phyloP scores from a whole-genome alignment of 1,140 invertebrate species.

The Chironomus tepperi region DNA sequence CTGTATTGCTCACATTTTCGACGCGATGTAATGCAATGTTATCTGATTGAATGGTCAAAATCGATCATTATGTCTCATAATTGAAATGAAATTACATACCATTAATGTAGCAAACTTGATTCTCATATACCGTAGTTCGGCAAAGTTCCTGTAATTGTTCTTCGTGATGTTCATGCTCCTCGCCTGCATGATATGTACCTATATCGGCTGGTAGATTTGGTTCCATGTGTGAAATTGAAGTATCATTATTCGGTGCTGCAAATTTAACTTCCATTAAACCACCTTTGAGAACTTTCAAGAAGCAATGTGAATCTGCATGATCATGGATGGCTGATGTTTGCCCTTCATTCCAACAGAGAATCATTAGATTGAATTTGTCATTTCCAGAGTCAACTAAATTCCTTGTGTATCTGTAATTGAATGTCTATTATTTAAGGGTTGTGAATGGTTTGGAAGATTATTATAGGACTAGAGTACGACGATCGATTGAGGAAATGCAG shows the following conservation, averaged over 20 bases:
- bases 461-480: no score
- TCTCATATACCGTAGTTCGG: slow-evolving; percentile 52
- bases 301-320: slow-evolving; percentile 92
- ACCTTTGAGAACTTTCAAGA: slow-evolving; percentile 85
- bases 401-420: slow-evolving; percentile 73
- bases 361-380: slow-evolving; percentile 95
- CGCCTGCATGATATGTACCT: slow-evolving; percentile 24
- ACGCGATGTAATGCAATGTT: slow-evolving; percentile 89
- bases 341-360: slow-evolving; percentile 94
- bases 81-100: slow-evolving; percentile 46
- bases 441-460: no score
- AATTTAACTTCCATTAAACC: slow-evolving; percentile 56
- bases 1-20: slow-evolving; percentile 84
- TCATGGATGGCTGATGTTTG: slow-evolving; percentile 94
- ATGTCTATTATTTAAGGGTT: no score
- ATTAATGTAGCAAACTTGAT: slow-evolving; percentile 92
- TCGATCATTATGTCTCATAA: not conserved
- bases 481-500: no score
- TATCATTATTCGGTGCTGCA: slow-evolving; percentile 32
- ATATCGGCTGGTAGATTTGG: slow-evolving; percentile 22
- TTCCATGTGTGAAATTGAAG: not conserved
- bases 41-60: slow-evolving; percentile 50
- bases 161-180: slow-evolving; percentile 31
- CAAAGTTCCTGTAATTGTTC: slow-evolving; percentile 50
- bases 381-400: slow-evolving; percentile 92